These are phyloP conservation scores for Drosophila ohnishii DNA, from an alignment of 1,140 invertebrate genomes.

Conservation along the genomic window DNA sequence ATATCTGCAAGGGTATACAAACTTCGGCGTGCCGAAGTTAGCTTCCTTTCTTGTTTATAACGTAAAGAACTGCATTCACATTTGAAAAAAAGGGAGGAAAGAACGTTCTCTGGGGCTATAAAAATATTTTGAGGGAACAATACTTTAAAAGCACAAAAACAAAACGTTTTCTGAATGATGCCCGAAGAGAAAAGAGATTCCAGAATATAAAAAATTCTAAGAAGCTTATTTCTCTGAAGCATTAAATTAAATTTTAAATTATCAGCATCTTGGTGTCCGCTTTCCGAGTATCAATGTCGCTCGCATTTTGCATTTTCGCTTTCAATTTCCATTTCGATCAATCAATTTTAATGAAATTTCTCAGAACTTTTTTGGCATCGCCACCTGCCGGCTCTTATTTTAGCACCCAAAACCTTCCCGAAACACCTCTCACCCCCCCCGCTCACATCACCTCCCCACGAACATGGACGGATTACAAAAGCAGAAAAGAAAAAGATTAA, in stretches of 20 bases:
- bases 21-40: too few relatives aligned
- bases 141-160: neutral
- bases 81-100: neutral
- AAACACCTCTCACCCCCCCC: conserved; percentile 4
- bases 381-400: conserved; percentile 10
- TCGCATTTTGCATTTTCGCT: conserved; percentile 28
- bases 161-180: neutral
- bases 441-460: neutral
- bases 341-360: conserved; percentile 59
- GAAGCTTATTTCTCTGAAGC: neutral
- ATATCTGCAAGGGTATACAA: too few relatives aligned
- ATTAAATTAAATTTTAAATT: conserved; percentile 21
- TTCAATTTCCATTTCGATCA: conserved; percentile 46
- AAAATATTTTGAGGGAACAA: conserved; percentile 2
- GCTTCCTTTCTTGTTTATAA: too few relatives aligned
- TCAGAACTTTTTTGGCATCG: conserved; percentile 26
- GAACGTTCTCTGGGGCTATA: neutral
- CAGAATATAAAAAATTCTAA: neutral
- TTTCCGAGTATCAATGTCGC: conserved; percentile 18
- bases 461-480: conserved; percentile 54
- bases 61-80: conserved; percentile 60
- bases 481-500: conserved; percentile 15
- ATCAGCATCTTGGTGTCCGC: neutral
- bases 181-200: neutral
- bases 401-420: conserved; percentile 1